Conservation (phyloP, 2,888 invertebrate genomes). For the Nowickia ferox region DNA sequence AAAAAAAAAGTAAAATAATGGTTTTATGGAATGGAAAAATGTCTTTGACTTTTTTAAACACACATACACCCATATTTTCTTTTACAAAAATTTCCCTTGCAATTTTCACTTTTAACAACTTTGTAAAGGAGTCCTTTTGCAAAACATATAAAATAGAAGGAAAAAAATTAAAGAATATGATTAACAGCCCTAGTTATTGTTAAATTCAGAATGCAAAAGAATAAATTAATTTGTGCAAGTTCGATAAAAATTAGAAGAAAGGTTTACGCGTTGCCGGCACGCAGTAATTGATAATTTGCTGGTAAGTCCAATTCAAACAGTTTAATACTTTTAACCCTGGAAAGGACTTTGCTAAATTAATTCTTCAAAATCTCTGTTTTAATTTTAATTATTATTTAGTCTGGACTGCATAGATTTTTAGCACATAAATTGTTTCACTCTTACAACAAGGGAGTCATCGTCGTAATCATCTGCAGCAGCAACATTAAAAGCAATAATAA, state of each 20-base stretch:
- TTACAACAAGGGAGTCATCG: constrained; percentile 38
- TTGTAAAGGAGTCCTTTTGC: constrained; percentile 19
- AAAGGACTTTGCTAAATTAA: constrained; percentile 7
- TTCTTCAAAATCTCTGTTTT: constrained; percentile 32
- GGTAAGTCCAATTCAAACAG: background rate
- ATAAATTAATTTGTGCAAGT: background rate
- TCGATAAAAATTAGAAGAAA: background rate
- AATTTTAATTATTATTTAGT: constrained; percentile 5
- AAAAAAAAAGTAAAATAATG: constrained; percentile 44
- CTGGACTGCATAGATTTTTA: constrained; percentile 25
- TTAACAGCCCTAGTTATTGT: background rate
- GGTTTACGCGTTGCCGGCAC: background rate
- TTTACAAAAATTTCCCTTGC: background rate
- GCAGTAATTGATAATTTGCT: too few species aligned
- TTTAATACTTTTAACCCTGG: background rate
- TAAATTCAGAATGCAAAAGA: constrained; percentile 9
- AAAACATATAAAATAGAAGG: background rate
- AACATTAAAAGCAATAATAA: constrained; percentile 26
- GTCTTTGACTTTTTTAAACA: constrained; percentile 52
- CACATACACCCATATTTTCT: background rate
- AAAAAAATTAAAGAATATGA: background rate
- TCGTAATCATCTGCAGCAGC: constrained; percentile 18
- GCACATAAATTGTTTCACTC: constrained; percentile 14
- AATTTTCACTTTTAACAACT: constrained; percentile 19
- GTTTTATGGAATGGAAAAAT: constrained; percentile 56